Base-by-base conservation (phyloP, 53 echinoderm and acorn worm species). In the Mesocentrotus franciscanus region DNA sequence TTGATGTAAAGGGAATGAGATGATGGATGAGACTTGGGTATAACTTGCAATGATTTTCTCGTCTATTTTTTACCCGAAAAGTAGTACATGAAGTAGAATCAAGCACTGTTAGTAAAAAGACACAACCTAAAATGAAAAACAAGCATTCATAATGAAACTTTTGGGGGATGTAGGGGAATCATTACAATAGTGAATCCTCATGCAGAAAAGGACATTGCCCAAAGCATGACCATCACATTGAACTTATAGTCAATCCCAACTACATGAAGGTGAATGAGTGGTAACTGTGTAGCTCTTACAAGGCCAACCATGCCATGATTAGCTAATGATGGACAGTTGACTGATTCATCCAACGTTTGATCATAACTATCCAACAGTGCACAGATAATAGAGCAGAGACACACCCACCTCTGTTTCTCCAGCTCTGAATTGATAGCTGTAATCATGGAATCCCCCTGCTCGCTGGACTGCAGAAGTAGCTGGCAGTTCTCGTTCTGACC, bases 371-470 rank as follows among this genome's bases (percentile, higher is more conserved):
- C 49, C 49, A 49, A 49, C 6, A 49, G 2, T 0, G 6, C 49
- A 49, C 6, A 49, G 49, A 49, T 49, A 49, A 49, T 49, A 49
- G 49, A 49, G 49, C 49, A 49, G 49, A 30, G 10, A 30, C 74
- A 74, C 74, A 87, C 87, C 29, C 87, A 99, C 99, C 96, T 99
- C 89, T 97, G 97, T 93, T 98, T 97, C 18, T 96, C 97, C 57
- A 98, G 95, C 94, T 97, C 97, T 5, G 87, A 42, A 56, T 96
- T 96, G 93, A 97, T 97, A 20, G 97, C 97, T 2, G 95, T 87
- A 39, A 97, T 96, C 39, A 98, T 94, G 18, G 94, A 95, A 17
- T 96, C 97, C 8, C 97, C 98, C 62, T 98, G 98, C 79, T 99
- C 97, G 18, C 92, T 96, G 30, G 93, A 95, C 56, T 97, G 96